A percentile compares a stretch with the other conserved stretches of the same genome.
These are phyloP conservation scores for Redunca redunca DNA, from an alignment of 2,113 vertebrate genomes.

Conservation along the genomic window DNA sequence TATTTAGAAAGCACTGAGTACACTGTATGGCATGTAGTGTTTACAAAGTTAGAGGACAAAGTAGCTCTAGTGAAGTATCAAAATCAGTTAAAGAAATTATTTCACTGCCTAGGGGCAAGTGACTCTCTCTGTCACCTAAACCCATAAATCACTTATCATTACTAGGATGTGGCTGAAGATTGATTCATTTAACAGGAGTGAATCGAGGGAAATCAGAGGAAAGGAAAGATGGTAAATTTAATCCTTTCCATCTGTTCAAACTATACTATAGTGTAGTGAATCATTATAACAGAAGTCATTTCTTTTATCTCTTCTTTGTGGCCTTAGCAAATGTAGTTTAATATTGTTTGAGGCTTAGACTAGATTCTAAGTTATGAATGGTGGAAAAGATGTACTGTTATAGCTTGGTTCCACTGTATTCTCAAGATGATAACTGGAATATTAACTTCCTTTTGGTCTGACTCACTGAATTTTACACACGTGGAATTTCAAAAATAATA, in stretches of 20 bases:
- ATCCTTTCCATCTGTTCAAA: background rate
- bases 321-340: background rate
- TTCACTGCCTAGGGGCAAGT: background rate
- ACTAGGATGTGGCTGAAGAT: background rate
- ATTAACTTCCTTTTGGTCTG: background rate
- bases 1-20: background rate
- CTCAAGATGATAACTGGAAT: background rate
- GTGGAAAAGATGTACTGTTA: background rate
- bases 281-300: conserved; percentile 2
- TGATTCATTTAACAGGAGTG: background rate
- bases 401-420: background rate
- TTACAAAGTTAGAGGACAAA: background rate
- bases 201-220: background rate
- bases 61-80: background rate
- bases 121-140: background rate
- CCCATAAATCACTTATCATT: background rate
- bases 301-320: conserved; percentile 6
- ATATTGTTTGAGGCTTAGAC: background rate
- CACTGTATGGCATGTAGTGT: background rate
- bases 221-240: background rate
- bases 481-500: background rate
- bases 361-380: background rate
- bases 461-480: background rate
- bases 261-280: background rate
- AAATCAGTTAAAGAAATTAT: background rate